Evolutionary conservation across 2,888 invertebrate species (phyloP).

Genomic region (Lepidocyrtinus sp.): DNA sequence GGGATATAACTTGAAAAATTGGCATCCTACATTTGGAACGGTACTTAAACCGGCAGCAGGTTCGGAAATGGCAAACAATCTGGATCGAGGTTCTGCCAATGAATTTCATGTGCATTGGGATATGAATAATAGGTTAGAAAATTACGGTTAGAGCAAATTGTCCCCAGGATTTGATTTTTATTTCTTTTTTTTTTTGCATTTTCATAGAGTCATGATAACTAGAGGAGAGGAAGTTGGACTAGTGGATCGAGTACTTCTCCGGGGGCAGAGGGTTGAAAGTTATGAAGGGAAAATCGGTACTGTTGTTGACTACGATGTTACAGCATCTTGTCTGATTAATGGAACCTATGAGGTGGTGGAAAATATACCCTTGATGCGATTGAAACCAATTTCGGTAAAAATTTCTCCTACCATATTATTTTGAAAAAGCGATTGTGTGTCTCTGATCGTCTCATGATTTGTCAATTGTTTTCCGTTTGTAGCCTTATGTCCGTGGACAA

Average conservation of each 20-base stretch:
- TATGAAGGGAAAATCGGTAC: constrained; percentile 49
- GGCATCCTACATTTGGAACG: constrained; percentile 52
- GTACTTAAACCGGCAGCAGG: constrained; percentile 43
- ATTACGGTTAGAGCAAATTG: neutral
- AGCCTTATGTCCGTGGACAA: constrained; percentile 65
- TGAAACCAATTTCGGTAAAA: constrained; percentile 79
- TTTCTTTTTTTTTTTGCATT: neutral
- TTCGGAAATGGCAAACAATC: constrained; percentile 32
- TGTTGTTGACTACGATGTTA: constrained; percentile 82
- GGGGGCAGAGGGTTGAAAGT: constrained; percentile 86
- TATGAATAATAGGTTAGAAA: constrained; percentile 20
- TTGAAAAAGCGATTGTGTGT: no score
- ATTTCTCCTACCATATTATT: neutral
- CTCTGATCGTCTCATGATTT: neutral
- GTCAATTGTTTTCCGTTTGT: neutral
- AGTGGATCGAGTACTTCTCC: constrained; percentile 91
- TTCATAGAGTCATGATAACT: constrained; percentile 27
- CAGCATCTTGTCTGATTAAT: constrained; percentile 87
- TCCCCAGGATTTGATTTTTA: neutral
- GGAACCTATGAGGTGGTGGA: constrained; percentile 90
- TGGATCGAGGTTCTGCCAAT: constrained; percentile 24
- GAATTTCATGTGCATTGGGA: constrained; percentile 63
- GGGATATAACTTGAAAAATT: constrained; percentile 7
- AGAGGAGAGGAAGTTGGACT: constrained; percentile 80
- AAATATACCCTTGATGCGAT: constrained; percentile 84